Evolutionary conservation across 2,113 vertebrate species (phyloP), one percentile per base, ranked within the genome.

Genomic region (Bufo bufo): DNA sequence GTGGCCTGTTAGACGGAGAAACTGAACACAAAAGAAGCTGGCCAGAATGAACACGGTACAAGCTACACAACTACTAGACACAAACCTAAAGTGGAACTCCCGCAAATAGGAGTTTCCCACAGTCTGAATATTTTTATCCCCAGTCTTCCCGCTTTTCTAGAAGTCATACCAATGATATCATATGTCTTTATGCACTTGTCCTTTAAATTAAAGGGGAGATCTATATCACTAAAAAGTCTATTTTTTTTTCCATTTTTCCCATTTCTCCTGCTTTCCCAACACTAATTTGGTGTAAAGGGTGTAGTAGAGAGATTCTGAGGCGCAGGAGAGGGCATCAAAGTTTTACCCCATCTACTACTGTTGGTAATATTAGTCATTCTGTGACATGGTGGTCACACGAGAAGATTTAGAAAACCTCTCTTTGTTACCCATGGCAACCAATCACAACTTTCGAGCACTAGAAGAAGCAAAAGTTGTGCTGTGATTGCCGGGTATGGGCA

Each of bases 1-100:
- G 90, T 89, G 69, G 91, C 7, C 71, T 5, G 20, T 92, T 95
- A 92, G 61, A 87, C 12, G 5, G 0, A 17, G n/a, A 6, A 65
- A 83, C 80, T 16, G n/a, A 69, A 19, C 78, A 61, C 78, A 12
- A 52, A 20, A 80, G 72, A 45, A 45, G 45, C 6, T 0, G 72
- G 16, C 72, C 69, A 72, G 3, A 47, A 72, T 45, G 69, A 72
- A 4, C 66, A 71, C 17, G 33, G 43, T 72, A 75, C 45, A 75
- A 47, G 45, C 45, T 49, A 10, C 72, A 71, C 23, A 65, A 13
- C 14, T n/a, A 65, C 2, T 6, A 17, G 16, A 4, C 3, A 23
- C 20, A 10, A 23, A 4, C 16, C 9, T 75, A 75, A 75, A 20
- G 72, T 16, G 72, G 45, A 50, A 75, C 72, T 17, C 45, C 16